Evolutionary conservation across 2,888 invertebrate genomes (phyloP), one percentile per base, ranked within the genome.

Genomic region (Zygogramma bicolorata): DNA sequence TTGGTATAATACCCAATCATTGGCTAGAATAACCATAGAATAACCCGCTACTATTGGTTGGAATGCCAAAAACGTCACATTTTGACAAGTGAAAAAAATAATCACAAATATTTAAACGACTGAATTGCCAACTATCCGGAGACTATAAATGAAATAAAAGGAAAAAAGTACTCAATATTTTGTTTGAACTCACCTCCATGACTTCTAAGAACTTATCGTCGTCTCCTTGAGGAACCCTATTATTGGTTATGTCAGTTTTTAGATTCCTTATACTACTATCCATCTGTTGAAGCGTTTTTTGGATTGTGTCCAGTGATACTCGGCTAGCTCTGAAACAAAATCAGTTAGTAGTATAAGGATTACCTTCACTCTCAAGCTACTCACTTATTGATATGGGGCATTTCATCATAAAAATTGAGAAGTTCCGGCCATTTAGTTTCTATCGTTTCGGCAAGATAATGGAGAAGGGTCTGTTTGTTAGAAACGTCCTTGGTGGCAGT

Each of bases 401-500:
- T 90, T 91, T 84, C 98, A 77, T 96, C 96, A 0, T 91, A 89
- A 83, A 98, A 97, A 68, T 88, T 92, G 13, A 97, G 85, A 25
- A 93, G 90, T 65, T 98, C 97, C 0, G 97, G 95, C 86, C 96
- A 95, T 82, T 97, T 96, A 68, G 89, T 91, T 86, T 98, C 97
- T 71, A 97, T 92, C 0, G 94, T 93, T 77, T 97, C 94, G 0
- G 94, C 96, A 68, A 99, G 88, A 83, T 96, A 98, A 86, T 99
- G 98, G 59, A 99, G 89, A 22, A 99, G 88, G 0, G 98, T 99
- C 75, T 94, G 94, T 82, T 96, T 95, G 85, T 98, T 97, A 81
- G 98, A 96, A 49, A 94, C 89, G 84, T 98, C 96, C 88, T 99
- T 99, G n/a, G 96, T 96, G 71, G 94, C 92, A 2, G 94, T 93